A percentile compares a stretch with the other conserved stretches of the same genome.
These are phyloP conservation scores for Caenorhabditis drosophilae DNA, from an alignment of 2,888 invertebrate genomes.

Conservation along the genomic window DNA sequence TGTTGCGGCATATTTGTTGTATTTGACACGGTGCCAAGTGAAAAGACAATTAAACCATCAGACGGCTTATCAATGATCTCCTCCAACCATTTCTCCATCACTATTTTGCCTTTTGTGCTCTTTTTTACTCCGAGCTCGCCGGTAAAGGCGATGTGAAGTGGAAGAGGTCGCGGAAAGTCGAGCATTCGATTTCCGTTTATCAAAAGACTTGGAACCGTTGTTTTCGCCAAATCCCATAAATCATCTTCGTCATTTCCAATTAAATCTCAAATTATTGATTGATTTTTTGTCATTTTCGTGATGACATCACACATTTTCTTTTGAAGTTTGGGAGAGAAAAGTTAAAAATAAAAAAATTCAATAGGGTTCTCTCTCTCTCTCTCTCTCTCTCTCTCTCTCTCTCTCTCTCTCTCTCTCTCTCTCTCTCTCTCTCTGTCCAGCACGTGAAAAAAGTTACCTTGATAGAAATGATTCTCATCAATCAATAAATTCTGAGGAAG, in stretches of 20 bases:
- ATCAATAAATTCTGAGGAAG: conserved; percentile 61
- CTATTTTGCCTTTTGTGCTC: conserved; percentile 10
- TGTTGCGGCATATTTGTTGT: conserved; percentile 66
- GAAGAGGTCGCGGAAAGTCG: conserved; percentile 67
- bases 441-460: no score
- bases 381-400: no score
- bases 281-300: not conserved
- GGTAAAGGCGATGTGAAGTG: conserved; percentile 60
- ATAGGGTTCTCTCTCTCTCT: no score
- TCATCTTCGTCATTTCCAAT: conserved; percentile 42
- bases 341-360: no score
- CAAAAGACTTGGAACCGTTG: conserved; percentile 53
- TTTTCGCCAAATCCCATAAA: conserved; percentile 58
- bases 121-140: conserved; percentile 56
- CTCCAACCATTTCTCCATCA: conserved; percentile 26
- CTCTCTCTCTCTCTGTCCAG: no score
- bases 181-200: conserved; percentile 66
- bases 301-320: not conserved
- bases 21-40: conserved; percentile 66
- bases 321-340: not conserved
- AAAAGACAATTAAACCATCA: conserved; percentile 51
- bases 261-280: conserved; percentile 18
- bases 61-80: conserved; percentile 41
- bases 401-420: no score
- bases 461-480: conserved; percentile 64